phyloP scores from a whole-genome alignment of 1,140 invertebrate genomes.

The Neodiprion lecontei region DNA sequence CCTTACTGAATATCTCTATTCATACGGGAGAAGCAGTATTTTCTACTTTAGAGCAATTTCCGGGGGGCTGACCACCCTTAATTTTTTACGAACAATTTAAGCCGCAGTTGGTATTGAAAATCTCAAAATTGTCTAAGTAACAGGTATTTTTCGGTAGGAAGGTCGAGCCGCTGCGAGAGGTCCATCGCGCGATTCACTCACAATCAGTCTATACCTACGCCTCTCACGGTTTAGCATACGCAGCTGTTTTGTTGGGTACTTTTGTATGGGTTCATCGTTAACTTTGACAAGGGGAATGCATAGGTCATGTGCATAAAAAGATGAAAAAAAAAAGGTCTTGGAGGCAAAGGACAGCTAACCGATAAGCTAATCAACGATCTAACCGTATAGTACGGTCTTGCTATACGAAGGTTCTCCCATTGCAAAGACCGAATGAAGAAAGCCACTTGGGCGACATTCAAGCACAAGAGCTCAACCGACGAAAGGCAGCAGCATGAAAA shows the following conservation, averaged over 20 bases:
- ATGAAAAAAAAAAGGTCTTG: slow-evolving; percentile 19
- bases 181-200: neutral
- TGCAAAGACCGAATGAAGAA: neutral
- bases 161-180: slow-evolving; percentile 11
- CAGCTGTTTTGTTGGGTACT: slow-evolving; percentile 7
- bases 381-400: neutral
- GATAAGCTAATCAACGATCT: neutral
- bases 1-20: neutral
- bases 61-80: neutral
- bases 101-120: neutral
- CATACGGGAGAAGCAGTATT: neutral
- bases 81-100: slow-evolving; percentile 16
- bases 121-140: slow-evolving; percentile 16
- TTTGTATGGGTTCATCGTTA: neutral
- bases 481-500: slow-evolving; percentile 21
- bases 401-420: neutral
- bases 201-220: neutral
- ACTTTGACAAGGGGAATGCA: slow-evolving; percentile 25
- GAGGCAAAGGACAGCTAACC: neutral
- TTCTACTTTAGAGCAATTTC: neutral
- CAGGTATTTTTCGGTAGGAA: slow-evolving; percentile 15
- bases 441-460: neutral
- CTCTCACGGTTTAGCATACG: slow-evolving; percentile 2
- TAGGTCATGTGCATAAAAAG: slow-evolving; percentile 38
- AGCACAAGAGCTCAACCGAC: slow-evolving; percentile 24